phyloP scores from a whole-genome alignment of 2,113 vertebrate species.

The Pogona vitticeps region DNA sequence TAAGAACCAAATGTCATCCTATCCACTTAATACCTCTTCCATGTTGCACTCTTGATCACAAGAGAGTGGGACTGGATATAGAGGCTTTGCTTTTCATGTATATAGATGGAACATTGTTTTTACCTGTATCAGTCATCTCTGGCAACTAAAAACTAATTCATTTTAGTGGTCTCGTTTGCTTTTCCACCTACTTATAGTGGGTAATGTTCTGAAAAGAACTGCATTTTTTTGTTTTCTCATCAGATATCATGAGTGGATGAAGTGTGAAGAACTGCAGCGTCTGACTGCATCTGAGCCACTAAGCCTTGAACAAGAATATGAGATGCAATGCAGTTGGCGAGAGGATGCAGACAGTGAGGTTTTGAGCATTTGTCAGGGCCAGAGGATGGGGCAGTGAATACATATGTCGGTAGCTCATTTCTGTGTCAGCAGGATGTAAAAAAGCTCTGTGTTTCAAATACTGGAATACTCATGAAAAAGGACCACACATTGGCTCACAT shows the following conservation, averaged over 20 bases:
- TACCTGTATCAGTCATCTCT: neutral
- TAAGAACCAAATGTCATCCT: neutral
- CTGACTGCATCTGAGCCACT: slow-evolving; percentile 92
- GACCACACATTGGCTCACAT: no score
- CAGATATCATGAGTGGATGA: slow-evolving; percentile 98
- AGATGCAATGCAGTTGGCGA: slow-evolving; percentile 92
- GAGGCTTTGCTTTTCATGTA: neutral
- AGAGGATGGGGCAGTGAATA: neutral
- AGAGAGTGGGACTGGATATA: neutral
- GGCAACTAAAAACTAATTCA: rapidly evolving
- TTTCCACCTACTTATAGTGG: rapidly evolving
- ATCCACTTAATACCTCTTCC: neutral
- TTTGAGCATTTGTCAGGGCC: rapidly evolving
- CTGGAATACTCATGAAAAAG: neutral
- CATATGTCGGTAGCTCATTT: neutral
- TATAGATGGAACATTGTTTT: neutral
- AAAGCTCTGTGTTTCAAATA: neutral
- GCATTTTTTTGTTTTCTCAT: neutral
- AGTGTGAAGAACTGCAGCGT: slow-evolving; percentile 87
- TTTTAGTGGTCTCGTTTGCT: neutral
- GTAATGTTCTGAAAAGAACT: neutral
- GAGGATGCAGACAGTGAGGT: slow-evolving; percentile 90
- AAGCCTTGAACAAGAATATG: slow-evolving; percentile 91
- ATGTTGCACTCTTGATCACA: neutral
- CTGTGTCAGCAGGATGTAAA: neutral